phyloP scores from a whole-genome alignment of 2,113 vertebrate genomes.

The Cnemophilus loriae region DNA sequence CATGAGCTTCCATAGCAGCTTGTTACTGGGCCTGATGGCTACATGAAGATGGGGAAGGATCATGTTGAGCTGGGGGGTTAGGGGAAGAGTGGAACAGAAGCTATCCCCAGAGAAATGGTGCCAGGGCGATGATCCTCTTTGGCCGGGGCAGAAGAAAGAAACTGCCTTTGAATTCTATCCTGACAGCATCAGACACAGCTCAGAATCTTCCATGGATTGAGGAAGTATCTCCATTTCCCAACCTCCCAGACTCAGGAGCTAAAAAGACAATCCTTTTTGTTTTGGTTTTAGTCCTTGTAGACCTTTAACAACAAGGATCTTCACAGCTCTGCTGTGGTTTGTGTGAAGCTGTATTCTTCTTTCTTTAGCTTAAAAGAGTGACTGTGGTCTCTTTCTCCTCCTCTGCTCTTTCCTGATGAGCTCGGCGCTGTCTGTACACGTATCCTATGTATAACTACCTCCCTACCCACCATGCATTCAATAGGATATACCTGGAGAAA shows the following conservation, averaged over 20 bases:
- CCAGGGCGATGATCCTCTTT: background rate
- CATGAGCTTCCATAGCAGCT: accelerated
- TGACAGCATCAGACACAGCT: background rate
- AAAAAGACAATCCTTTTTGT: background rate
- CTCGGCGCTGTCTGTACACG: background rate
- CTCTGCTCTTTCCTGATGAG: background rate
- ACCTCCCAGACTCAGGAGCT: background rate
- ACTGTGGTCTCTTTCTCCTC: background rate
- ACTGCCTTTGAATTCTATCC: background rate
- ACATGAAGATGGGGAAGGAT: background rate
- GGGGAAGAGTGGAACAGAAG: background rate
- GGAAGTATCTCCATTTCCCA: background rate
- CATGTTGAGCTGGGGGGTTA: background rate
- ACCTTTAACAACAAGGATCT: background rate
- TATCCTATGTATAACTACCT: background rate
- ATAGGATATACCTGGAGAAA: background rate
- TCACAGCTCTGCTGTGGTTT: background rate
- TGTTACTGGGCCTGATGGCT: background rate
- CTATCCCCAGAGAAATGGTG: background rate
- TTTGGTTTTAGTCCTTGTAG: background rate
- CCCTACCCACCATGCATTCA: background rate
- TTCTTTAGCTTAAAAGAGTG: background rate
- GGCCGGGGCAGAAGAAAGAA: background rate
- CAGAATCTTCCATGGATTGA: background rate
- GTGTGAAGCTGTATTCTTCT: background rate